These are phyloP conservation scores for Hybognathus amarus DNA, from an alignment of 2,797 vertebrate species.

Conservation along the genomic window DNA sequence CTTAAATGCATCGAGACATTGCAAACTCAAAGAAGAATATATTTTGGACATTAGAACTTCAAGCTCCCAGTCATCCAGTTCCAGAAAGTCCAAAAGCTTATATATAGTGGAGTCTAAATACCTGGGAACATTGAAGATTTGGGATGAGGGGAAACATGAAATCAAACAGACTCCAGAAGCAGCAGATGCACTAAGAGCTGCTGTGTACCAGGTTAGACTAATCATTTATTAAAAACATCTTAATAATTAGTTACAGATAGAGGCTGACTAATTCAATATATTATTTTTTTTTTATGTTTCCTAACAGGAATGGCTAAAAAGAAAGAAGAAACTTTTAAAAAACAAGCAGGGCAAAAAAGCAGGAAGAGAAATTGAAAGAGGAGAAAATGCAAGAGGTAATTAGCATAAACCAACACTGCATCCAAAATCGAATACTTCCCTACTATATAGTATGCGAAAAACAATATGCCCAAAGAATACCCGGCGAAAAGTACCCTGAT, in stretches of 20 bases:
- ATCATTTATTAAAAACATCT: not conserved
- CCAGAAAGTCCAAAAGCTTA: constrained; percentile 71
- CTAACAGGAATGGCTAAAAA: constrained; percentile 90
- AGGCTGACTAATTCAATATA: no score
- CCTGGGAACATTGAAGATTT: constrained; percentile 84
- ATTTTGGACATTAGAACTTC: constrained; percentile 69
- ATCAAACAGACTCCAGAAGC: constrained; percentile 68
- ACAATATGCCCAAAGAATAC: not conserved
- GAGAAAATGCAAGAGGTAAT: constrained; percentile 74
- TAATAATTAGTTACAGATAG: not conserved
- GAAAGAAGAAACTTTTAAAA: constrained; percentile 81
- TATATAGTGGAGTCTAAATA: constrained; percentile 80
- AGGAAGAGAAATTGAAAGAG: constrained; percentile 78
- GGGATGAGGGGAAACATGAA: constrained; percentile 80
- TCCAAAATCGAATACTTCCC: not conserved
- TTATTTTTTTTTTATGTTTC: no score
- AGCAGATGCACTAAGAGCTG: constrained; percentile 84
- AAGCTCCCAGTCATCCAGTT: constrained; percentile 64
- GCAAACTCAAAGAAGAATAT: constrained; percentile 1
- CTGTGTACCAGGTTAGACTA: constrained; percentile 88
- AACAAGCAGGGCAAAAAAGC: constrained; percentile 78
- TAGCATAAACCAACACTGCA: not conserved
- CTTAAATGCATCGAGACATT: not conserved
- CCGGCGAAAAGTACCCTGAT: not conserved
- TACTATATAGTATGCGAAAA: not conserved